Evolutionary conservation across 2,888 invertebrate genomes (phyloP).

Genomic region (Caenorhabditis virilis): DNA sequence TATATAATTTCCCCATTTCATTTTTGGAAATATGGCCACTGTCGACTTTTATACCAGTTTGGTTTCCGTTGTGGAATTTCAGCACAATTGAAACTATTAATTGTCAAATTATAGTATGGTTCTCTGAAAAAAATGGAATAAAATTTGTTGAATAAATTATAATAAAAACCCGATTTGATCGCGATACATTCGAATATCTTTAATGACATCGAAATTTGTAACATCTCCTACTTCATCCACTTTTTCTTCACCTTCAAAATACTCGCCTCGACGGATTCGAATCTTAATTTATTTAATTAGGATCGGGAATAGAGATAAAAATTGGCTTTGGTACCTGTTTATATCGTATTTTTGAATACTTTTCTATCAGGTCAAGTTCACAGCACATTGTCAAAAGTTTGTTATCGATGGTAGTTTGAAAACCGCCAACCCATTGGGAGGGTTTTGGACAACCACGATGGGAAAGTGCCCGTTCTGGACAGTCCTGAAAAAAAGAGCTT

Average conservation of each 20-base stretch:
- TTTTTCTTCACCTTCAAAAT: slow-evolving; percentile 41
- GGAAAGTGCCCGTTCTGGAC: slow-evolving; percentile 28
- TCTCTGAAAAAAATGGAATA: slow-evolving; percentile 11
- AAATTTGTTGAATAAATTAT: not conserved
- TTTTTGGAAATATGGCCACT: slow-evolving; percentile 37
- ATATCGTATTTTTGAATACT: slow-evolving; percentile 21
- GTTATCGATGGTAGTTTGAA: slow-evolving; percentile 26
- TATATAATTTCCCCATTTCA: no score
- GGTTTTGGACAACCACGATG: slow-evolving; percentile 10
- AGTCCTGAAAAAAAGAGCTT: slow-evolving; percentile 14
- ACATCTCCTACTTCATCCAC: slow-evolving; percentile 34
- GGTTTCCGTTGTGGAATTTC: slow-evolving; percentile 23
- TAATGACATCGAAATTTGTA: slow-evolving; percentile 33
- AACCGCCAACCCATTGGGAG: slow-evolving; percentile 30
- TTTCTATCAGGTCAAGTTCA: slow-evolving; percentile 31
- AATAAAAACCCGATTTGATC: slow-evolving; percentile 14
- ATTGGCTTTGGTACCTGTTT: slow-evolving; percentile 1
- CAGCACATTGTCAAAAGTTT: slow-evolving; percentile 27
- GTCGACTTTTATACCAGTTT: slow-evolving; percentile 23
- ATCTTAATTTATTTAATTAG: slow-evolving; percentile 12
- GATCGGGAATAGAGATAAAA: no score
- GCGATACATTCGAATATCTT: slow-evolving; percentile 27
- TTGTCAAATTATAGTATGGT: slow-evolving; percentile 35
- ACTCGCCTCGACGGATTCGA: slow-evolving; percentile 30
- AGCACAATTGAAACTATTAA: slow-evolving; percentile 31